phyloP scores from a whole-genome alignment of 2,113 vertebrate species.

The Ploceus nigricollis region DNA sequence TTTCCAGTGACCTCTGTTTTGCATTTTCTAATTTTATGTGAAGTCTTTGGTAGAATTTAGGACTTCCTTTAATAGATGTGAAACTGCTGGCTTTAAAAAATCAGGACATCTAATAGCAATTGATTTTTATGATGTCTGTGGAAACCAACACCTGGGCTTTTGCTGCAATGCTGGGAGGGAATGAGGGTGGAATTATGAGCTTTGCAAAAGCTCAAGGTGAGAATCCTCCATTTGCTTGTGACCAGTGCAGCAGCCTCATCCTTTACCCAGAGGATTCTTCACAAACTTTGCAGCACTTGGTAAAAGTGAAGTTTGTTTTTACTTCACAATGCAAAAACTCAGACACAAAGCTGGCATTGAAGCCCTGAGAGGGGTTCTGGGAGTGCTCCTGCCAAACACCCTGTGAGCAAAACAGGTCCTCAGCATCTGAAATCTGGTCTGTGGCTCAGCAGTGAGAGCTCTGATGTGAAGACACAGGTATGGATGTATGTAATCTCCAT shows the following conservation, averaged over 20 bases:
- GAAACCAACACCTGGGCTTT: slow-evolving; percentile 1
- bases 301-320: background rate
- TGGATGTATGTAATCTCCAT: background rate
- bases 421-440: background rate
- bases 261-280: background rate
- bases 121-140: slow-evolving; percentile 23
- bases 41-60: background rate
- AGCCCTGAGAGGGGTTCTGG: background rate
- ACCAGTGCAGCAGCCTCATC: background rate
- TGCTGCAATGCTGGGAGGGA: background rate
- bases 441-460: background rate
- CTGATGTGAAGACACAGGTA: background rate
- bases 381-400: background rate
- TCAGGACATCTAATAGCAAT: background rate
- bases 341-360: background rate
- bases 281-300: background rate
- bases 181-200: background rate
- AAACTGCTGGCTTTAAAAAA: slow-evolving; percentile 27
- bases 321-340: background rate
- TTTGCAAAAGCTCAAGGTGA: background rate
- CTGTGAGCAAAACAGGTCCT: background rate
- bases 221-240: background rate
- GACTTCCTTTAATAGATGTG: slow-evolving; percentile 4
- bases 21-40: slow-evolving; percentile 36
- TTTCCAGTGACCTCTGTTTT: slow-evolving; percentile 15